Evolutionary conservation across 53 echinoderm and acorn worm species (phyloP).

Genomic region (Antedon mediterranea): DNA sequence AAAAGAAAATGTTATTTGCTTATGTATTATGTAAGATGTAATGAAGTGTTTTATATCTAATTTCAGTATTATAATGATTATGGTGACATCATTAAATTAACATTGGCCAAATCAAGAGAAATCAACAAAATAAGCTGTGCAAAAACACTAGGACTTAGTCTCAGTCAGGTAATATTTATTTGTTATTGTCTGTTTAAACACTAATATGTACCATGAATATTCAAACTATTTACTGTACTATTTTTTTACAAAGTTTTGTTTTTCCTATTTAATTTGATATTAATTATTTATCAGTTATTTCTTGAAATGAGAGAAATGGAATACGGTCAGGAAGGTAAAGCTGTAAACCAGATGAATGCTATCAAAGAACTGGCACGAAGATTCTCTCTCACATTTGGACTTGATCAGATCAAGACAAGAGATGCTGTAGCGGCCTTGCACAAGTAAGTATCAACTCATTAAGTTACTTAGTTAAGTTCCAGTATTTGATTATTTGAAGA

Average conservation of each 20-base stretch:
- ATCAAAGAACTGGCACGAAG: conserved; percentile 91
- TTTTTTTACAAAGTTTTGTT: too few species aligned
- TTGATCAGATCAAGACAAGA: conserved; percentile 96
- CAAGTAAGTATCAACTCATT: conserved; percentile 37
- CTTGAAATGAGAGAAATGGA: conserved; percentile 91
- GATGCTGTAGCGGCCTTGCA: conserved; percentile 97
- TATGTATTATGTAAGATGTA: too few species aligned
- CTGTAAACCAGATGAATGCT: conserved; percentile 72
- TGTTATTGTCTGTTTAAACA: too few species aligned
- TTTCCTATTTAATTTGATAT: too few species aligned
- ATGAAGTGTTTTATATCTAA: conserved; percentile 8
- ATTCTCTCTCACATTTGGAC: conserved; percentile 92
- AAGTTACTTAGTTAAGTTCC: neutral
- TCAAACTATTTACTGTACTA: too few species aligned
- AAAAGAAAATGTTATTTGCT: too few species aligned
- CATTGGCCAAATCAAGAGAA: conserved; percentile 86
- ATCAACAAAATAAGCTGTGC: conserved; percentile 98
- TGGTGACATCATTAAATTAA: conserved; percentile 98
- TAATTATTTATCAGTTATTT: conserved; percentile 49
- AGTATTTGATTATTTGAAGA: neutral
- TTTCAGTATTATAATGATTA: conserved; percentile 93
- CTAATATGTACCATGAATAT: too few species aligned
- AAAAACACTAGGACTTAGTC: conserved; percentile 80
- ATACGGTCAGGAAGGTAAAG: conserved; percentile 50
- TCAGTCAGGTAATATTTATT: conserved; percentile 71